A percentile compares a stretch with the other conserved stretches of the same genome.
Evolutionary conservation across 2,797 vertebrate species (phyloP).

Genomic region (Malurus splendens): DNA sequence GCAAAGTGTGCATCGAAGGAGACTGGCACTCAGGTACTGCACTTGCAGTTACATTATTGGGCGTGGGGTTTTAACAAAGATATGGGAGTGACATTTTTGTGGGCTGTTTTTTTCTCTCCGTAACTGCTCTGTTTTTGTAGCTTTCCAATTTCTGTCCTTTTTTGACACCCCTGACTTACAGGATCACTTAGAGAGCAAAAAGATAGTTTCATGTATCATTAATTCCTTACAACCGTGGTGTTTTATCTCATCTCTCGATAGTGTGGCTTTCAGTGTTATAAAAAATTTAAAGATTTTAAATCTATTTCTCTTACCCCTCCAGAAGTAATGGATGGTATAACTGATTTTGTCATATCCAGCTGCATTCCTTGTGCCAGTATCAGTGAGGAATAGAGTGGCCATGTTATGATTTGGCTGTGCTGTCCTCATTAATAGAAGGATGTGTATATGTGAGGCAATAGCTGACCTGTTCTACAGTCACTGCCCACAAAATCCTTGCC

Average conservation of each 20-base stretch:
- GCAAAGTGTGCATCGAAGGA: neutral
- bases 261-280: neutral
- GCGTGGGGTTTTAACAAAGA: neutral
- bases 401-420: neutral
- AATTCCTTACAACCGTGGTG: neutral
- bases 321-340: neutral
- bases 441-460: neutral
- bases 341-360: neutral
- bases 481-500: neutral
- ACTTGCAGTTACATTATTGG: neutral
- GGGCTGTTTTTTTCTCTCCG: neutral
- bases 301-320: neutral
- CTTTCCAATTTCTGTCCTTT: neutral
- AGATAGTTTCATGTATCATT: constrained; percentile 3
- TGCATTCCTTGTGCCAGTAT: neutral
- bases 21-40: neutral
- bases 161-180: neutral
- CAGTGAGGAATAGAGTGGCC: neutral
- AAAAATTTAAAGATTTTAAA: neutral
- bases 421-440: neutral
- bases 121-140: neutral
- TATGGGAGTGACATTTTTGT: neutral
- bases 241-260: neutral
- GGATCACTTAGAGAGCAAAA: neutral
- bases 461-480: neutral